phyloP scores from a whole-genome alignment of 2,797 vertebrate species.

The Gadopsis bispinosus region DNA sequence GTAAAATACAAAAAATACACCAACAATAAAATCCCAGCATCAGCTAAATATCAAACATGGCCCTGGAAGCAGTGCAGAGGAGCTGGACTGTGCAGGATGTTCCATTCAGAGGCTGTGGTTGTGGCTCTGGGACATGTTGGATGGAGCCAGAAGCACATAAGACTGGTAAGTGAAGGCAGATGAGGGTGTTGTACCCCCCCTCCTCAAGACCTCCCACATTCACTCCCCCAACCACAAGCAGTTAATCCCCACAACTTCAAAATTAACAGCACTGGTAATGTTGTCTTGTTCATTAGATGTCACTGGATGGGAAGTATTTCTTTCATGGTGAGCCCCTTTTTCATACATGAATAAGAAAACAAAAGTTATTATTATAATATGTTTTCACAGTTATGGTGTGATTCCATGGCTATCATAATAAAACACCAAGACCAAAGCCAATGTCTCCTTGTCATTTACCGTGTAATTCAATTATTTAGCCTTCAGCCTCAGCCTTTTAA shows the following conservation, averaged over 20 bases:
- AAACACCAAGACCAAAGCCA: constrained; percentile 4
- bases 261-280: constrained; percentile 57
- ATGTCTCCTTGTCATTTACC: constrained; percentile 1
- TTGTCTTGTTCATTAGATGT: constrained; percentile 38
- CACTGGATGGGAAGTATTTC: constrained; percentile 1
- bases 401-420: constrained; percentile 2
- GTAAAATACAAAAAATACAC: constrained; percentile 24
- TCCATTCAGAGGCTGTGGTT: constrained; percentile 75
- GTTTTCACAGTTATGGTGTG: constrained; percentile 26
- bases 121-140: constrained; percentile 66
- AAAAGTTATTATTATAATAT: constrained; percentile 1
- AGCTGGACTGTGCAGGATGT: constrained; percentile 63
- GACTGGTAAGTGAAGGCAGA: constrained; percentile 79
- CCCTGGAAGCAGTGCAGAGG: constrained; percentile 54
- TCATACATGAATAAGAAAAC: neutral
- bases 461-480: constrained; percentile 7
- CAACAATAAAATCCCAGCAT: constrained; percentile 64
- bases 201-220: constrained; percentile 76
- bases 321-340: neutral
- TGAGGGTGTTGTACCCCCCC: constrained; percentile 62
- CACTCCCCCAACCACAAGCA: constrained; percentile 66
- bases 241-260: constrained; percentile 60
- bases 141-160: constrained; percentile 69
- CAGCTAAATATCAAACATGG: constrained; percentile 74
- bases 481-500: neutral